phyloP scores from a whole-genome alignment of 1,140 invertebrate genomes.

The Notospermus geniculatus region DNA sequence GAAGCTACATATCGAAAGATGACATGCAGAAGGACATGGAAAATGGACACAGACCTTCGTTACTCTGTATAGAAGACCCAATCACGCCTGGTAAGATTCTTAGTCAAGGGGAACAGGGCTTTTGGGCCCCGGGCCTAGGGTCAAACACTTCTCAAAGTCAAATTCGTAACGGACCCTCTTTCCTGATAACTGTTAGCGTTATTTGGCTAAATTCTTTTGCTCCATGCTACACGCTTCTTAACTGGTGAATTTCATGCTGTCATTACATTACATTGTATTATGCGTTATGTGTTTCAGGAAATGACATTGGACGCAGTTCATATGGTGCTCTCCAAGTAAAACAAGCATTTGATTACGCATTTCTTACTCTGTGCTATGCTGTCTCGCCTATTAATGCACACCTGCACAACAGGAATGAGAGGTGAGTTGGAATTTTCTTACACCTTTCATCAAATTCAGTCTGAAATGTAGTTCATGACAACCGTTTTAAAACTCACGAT shows the following conservation, averaged over 20 bases:
- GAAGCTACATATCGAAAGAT: conserved; percentile 91
- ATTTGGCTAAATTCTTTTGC: no score
- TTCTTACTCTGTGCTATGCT: conserved; percentile 77
- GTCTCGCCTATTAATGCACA: conserved; percentile 57
- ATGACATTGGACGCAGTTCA: conserved; percentile 95
- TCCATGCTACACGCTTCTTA: no score
- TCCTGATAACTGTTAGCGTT: no score
- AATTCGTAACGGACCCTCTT: no score
- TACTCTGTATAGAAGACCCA: conserved; percentile 98
- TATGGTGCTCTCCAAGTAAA: conserved; percentile 88
- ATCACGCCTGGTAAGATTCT: conserved; percentile 69
- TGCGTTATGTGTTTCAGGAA: conserved; percentile 47
- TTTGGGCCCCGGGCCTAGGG: no score
- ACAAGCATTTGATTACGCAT: conserved; percentile 93
- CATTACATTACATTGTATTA: no score
- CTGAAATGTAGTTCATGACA: no score
- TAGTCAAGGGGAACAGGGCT: no score
- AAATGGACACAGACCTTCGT: conserved; percentile 85
- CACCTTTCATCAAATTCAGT: no score
- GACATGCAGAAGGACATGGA: conserved; percentile 89
- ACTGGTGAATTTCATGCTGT: no score
- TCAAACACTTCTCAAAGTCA: no score
- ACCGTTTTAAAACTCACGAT: no score
- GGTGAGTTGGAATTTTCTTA: neutral
- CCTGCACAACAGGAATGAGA: conserved; percentile 14